Percentiles rank a stretch among this genome's conserved stretches.
Evolutionary conservation across 2,113 vertebrate genomes (phyloP).

Genomic region (Sinocyclocheilus maitianheensis): DNA sequence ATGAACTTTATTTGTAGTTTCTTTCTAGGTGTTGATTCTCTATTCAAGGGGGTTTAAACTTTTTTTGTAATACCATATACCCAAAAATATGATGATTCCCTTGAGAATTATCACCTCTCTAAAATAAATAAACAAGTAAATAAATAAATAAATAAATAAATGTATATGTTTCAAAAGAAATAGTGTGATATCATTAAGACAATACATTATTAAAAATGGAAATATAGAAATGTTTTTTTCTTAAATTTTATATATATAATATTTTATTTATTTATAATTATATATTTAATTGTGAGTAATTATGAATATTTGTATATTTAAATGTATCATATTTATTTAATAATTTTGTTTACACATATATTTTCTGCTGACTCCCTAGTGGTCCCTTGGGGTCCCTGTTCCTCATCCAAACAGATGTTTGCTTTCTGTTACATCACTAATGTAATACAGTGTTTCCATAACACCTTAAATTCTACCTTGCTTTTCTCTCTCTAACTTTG

Average conservation of each 20-base stretch:
- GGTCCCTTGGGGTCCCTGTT: neutral
- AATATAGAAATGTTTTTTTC: neutral
- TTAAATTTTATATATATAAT: too few species aligned
- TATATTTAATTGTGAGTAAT: too few species aligned
- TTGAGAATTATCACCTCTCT: neutral
- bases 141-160: neutral
- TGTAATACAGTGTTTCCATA: neutral
- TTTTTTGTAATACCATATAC: neutral
- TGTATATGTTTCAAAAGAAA: neutral
- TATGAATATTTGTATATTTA: too few species aligned
- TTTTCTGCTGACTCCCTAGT: neutral
- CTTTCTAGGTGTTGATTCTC: neutral
- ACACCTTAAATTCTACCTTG: neutral
- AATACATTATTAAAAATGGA: neutral
- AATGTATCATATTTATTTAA: too few species aligned
- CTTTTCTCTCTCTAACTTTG: conserved; percentile 4
- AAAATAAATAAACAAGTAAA: too few species aligned
- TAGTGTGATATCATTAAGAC: neutral
- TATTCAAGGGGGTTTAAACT: neutral
- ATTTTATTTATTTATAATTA: too few species aligned
- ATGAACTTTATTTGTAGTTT: neutral
- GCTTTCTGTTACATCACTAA: neutral
- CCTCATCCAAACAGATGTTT: neutral
- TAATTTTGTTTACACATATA: neutral
- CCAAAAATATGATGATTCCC: neutral